A percentile compares a stretch with the other conserved stretches of the same genome.
Conservation (phyloP, 2,888 invertebrate species). For the Drosophila bunnanda region DNA sequence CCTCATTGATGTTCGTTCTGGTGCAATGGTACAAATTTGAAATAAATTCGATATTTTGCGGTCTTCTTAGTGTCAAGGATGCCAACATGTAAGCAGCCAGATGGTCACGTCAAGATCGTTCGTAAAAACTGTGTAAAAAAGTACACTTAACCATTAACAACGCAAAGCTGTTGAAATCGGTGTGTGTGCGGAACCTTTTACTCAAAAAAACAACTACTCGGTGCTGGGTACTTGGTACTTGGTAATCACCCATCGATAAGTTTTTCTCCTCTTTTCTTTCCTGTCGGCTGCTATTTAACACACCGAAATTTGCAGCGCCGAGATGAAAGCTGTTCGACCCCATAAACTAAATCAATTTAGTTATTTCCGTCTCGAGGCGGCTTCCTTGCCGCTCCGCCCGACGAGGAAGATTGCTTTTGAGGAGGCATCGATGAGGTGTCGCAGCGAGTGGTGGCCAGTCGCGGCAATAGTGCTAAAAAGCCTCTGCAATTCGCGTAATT, state of each 20-base stretch:
- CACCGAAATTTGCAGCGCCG: constrained; percentile 33
- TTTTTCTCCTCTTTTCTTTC: constrained; percentile 37
- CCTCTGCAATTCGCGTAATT: constrained; percentile 12
- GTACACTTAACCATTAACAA: constrained; percentile 27
- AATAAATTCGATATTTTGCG: constrained; percentile 26
- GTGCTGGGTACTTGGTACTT: constrained; percentile 15
- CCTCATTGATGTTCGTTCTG: constrained; percentile 12
- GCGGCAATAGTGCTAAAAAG: constrained; percentile 13
- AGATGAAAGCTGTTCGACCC: constrained; percentile 40
- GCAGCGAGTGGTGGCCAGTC: constrained; percentile 1
- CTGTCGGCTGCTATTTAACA: constrained; percentile 40
- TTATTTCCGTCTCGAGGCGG: constrained; percentile 29
- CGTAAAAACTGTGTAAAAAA: constrained; percentile 32
- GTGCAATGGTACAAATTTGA: constrained; percentile 13
- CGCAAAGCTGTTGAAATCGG: constrained; percentile 31
- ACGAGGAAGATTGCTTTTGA: constrained; percentile 28
- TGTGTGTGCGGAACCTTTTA: constrained; percentile 36
- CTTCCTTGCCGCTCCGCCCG: constrained; percentile 3
- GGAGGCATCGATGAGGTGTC: constrained; percentile 17
- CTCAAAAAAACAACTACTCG: constrained; percentile 40
- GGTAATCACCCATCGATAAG: constrained; percentile 41
- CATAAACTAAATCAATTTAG: constrained; percentile 44
- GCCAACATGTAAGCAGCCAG: constrained; percentile 26
- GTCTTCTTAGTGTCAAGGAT: constrained; percentile 37
- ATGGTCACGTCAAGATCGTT: constrained; percentile 33